Percentiles rank a stretch among this genome's conserved stretches.
Conservation (phyloP, 1,140 invertebrate species). For the Eupristina koningsbergeri region DNA sequence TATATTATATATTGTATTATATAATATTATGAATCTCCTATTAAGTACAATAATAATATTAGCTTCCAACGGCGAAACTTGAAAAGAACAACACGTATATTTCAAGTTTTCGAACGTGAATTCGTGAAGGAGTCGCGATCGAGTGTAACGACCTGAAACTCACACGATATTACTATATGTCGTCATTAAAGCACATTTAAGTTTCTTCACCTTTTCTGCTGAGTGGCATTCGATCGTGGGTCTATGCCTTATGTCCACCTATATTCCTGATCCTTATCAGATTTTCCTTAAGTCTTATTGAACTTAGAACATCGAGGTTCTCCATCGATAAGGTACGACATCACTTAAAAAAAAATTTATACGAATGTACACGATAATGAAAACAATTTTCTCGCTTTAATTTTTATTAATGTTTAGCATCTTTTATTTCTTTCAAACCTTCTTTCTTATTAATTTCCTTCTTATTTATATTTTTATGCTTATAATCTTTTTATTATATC, state of each 20-base stretch:
- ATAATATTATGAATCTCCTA: too few species aligned
- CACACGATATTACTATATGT: neutral
- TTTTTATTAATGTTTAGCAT: too few species aligned
- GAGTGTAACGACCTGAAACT: slow-evolving; percentile 25
- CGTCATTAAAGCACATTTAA: neutral
- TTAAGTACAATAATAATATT: neutral
- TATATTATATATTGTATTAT: too few species aligned
- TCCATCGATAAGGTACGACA: neutral
- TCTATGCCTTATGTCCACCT: neutral
- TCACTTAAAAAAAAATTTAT: neutral
- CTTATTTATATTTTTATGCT: too few species aligned
- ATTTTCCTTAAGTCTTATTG: neutral
- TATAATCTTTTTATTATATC: too few species aligned
- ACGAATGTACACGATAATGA: neutral
- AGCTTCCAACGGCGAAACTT: neutral
- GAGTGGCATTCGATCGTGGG: slow-evolving; percentile 38
- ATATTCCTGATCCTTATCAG: slow-evolving; percentile 42
- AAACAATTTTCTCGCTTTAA: neutral
- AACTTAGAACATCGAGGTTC: neutral
- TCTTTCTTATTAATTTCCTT: neutral
- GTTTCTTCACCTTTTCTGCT: neutral
- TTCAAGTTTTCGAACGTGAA: neutral
- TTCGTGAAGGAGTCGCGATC: slow-evolving; percentile 6
- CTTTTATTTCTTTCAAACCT: too few species aligned
- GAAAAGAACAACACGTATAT: neutral